Percentiles rank a stretch among this genome's conserved stretches.
Evolutionary conservation across 2,888 invertebrate genomes (phyloP).

Genomic region (Patella pellucida): DNA sequence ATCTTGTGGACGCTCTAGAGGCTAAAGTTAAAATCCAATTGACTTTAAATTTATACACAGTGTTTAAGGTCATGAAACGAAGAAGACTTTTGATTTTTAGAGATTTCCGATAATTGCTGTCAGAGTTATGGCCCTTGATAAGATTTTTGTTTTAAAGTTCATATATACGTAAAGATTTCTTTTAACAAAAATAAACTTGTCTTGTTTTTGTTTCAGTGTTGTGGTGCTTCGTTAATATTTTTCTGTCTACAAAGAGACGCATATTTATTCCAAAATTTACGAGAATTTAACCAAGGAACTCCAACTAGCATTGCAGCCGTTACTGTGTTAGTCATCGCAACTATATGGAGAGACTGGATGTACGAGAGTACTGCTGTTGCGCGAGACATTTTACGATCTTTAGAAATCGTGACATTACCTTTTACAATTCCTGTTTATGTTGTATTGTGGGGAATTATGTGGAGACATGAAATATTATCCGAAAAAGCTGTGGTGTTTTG

Average conservation of each 20-base stretch:
- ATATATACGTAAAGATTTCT: not conserved
- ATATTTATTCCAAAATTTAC: conserved; percentile 45
- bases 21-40: no score
- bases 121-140: no score
- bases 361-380: conserved; percentile 31
- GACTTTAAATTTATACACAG: no score
- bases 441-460: conserved; percentile 54
- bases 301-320: conserved; percentile 53
- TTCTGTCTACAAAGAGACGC: conserved; percentile 59
- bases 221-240: conserved; percentile 50
- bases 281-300: conserved; percentile 52
- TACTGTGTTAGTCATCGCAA: conserved; percentile 43
- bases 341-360: conserved; percentile 45
- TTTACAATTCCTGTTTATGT: conserved; percentile 49
- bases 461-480: conserved; percentile 45
- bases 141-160: not conserved
- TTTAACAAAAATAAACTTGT: no score
- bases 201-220: conserved; percentile 49
- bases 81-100: no score
- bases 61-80: no score
- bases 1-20: no score
- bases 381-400: conserved; percentile 38
- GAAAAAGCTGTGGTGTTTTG: conserved; percentile 59
- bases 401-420: conserved; percentile 50
- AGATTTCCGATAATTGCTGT: no score